Conservation (phyloP, 1,140 invertebrate genomes). For the Nasonia longicornis region DNA sequence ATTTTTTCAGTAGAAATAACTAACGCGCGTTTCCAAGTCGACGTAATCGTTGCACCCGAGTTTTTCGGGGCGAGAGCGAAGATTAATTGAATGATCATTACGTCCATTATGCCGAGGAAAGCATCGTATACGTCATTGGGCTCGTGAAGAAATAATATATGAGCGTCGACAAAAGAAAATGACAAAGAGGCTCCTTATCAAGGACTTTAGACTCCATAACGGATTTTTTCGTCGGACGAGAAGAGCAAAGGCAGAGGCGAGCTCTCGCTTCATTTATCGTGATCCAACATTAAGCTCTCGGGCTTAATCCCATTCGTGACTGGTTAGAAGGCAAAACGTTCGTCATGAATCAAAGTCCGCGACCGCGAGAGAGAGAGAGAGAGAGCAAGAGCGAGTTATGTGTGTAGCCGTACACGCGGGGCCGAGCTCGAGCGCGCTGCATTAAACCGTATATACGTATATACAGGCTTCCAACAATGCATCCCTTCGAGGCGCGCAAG, state of each 20-base stretch:
- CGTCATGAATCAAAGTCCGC: constrained; percentile 38
- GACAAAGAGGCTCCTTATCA: constrained; percentile 34
- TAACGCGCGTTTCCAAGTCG: not conserved
- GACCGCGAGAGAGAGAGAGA: not conserved
- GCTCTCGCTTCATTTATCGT: constrained; percentile 20
- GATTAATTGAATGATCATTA: constrained; percentile 35
- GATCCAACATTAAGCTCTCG: constrained; percentile 17
- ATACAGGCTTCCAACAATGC: constrained; percentile 10
- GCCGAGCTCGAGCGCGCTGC: not conserved
- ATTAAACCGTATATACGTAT: not conserved
- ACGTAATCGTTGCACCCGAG: not conserved
- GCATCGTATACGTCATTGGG: not conserved
- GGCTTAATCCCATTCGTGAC: constrained; percentile 26
- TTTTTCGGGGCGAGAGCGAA: not conserved
- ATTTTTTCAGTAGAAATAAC: too few species aligned
- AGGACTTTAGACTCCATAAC: constrained; percentile 31
- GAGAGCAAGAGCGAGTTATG: not conserved
- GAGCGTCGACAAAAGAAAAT: constrained; percentile 34
- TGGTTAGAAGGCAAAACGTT: constrained; percentile 27
- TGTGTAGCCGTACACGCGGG: not conserved
- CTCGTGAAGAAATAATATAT: constrained; percentile 33
- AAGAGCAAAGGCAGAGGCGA: not conserved
- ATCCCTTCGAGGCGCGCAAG: constrained; percentile 12
- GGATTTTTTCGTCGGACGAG: constrained; percentile 13
- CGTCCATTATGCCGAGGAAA: not conserved